Evolutionary conservation across 2,113 vertebrate genomes (phyloP).

Genomic region (Trematomus loennbergii): DNA sequence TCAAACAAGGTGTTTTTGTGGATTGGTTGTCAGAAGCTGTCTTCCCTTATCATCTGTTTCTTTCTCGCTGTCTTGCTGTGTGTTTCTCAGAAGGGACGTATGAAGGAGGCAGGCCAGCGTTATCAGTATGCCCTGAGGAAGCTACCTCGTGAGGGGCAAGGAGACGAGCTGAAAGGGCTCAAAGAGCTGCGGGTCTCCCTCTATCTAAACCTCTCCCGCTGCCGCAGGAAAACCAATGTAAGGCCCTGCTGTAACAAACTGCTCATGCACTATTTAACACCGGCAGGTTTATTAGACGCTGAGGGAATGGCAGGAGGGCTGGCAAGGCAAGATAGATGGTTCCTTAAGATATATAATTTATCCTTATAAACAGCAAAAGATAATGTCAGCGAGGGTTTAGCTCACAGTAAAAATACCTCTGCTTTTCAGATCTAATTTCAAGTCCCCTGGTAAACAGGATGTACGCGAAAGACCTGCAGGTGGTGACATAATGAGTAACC

Average conservation of each 20-base stretch:
- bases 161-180: conserved; percentile 94
- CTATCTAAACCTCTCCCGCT: conserved; percentile 95
- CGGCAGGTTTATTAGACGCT: conserved; percentile 43
- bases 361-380: conserved; percentile 46
- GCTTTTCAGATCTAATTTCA: conserved; percentile 51
- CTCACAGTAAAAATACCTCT: conserved; percentile 37
- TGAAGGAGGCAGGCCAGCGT: conserved; percentile 98
- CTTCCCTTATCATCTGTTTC: background rate
- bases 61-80: conserved; percentile 14
- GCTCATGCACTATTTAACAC: conserved; percentile 66
- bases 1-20: background rate
- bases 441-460: conserved; percentile 41
- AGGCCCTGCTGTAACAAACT: conserved; percentile 69
- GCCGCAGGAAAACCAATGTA: conserved; percentile 97
- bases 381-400: background rate
- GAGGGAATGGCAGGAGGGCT: conserved; percentile 30
- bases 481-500: conserved; percentile 62
- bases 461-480: conserved; percentile 53
- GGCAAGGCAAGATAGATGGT: conserved; percentile 24
- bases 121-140: conserved; percentile 97
- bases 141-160: conserved; percentile 94
- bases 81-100: conserved; percentile 92
- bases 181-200: conserved; percentile 94
- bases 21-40: background rate
- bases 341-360: conserved; percentile 62